A percentile compares a stretch with the other conserved stretches of the same genome.
These are phyloP conservation scores for Stichopus chloronotus DNA, from an alignment of 35 echinoderm and acorn worm genomes.

Conservation along the genomic window DNA sequence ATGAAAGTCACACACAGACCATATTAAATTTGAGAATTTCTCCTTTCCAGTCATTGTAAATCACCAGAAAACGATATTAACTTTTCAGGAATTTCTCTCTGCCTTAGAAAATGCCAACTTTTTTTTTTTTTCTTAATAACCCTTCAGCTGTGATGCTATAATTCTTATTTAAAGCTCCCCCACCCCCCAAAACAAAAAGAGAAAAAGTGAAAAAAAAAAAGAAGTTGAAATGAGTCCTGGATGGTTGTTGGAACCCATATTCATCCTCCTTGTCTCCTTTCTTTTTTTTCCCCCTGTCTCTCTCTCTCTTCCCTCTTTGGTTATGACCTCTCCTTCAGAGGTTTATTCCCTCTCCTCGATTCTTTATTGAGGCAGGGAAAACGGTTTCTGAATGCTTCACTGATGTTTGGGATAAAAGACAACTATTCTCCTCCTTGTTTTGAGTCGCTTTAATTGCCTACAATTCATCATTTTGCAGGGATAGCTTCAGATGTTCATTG, in stretches of 20 bases:
- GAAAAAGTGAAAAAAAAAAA: background rate
- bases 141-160: slow-evolving; percentile 55
- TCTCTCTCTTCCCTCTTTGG: background rate
- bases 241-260: slow-evolving; percentile 9
- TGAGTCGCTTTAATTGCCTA: slow-evolving; percentile 38
- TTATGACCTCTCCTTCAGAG: slow-evolving; percentile 29
- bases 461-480: slow-evolving; percentile 55
- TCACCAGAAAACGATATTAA: slow-evolving; percentile 46
- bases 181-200: too few species aligned
- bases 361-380: slow-evolving; percentile 51
- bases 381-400: slow-evolving; percentile 54
- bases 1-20: slow-evolving; percentile 4
- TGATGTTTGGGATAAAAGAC: slow-evolving; percentile 49
- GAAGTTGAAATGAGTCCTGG: background rate
- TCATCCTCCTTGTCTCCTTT: background rate
- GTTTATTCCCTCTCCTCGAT: slow-evolving; percentile 32
- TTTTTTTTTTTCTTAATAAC: slow-evolving; percentile 44
- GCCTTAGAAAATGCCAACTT: slow-evolving; percentile 25
- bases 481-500: slow-evolving; percentile 60
- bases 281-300: background rate
- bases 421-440: slow-evolving; percentile 41
- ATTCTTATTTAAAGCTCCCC: slow-evolving; percentile 17
- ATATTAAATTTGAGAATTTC: slow-evolving; percentile 49
- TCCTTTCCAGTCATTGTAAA: slow-evolving; percentile 44
- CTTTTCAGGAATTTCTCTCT: slow-evolving; percentile 33